A percentile compares a stretch with the other conserved stretches of the same genome.
Evolutionary conservation across 2,113 vertebrate genomes (phyloP).

Genomic region (Chrysemys picta): DNA sequence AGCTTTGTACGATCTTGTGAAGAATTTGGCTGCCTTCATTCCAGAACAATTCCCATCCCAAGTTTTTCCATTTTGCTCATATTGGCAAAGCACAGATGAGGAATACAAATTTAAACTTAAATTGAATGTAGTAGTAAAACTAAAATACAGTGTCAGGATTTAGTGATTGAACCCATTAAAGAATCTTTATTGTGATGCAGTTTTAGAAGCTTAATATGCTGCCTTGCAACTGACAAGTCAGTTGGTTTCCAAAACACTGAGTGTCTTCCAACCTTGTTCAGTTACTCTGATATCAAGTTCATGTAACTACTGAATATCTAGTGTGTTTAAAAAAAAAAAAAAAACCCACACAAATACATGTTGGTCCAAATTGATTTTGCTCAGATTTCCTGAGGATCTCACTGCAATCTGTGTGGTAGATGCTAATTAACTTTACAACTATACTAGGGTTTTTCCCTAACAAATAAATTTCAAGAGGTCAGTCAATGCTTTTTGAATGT

Average conservation of each 20-base stretch:
- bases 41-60: constrained; percentile 51
- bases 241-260: constrained; percentile 9
- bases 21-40: constrained; percentile 47
- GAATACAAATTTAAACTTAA: constrained; percentile 10
- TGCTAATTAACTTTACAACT: constrained; percentile 48
- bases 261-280: neutral
- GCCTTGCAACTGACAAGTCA: neutral
- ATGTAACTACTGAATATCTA: neutral
- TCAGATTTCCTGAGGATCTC: neutral
- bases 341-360: neutral
- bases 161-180: constrained; percentile 39
- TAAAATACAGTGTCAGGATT: constrained; percentile 32
- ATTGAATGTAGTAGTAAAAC: neutral
- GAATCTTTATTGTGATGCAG: neutral
- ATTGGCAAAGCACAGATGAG: constrained; percentile 1
- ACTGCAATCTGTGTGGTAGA: neutral
- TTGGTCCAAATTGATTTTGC: neutral
- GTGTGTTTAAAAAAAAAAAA: neutral
- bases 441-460: constrained; percentile 19
- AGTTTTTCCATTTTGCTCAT: constrained; percentile 51
- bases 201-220: neutral
- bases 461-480: constrained; percentile 29
- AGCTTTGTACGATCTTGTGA: constrained; percentile 59
- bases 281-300: neutral
- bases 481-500: constrained; percentile 85